Evolutionary conservation across 30 jellyfish, hydroid and myxozoan species (phyloP).

Genomic region (Cassiopea andromeda): DNA sequence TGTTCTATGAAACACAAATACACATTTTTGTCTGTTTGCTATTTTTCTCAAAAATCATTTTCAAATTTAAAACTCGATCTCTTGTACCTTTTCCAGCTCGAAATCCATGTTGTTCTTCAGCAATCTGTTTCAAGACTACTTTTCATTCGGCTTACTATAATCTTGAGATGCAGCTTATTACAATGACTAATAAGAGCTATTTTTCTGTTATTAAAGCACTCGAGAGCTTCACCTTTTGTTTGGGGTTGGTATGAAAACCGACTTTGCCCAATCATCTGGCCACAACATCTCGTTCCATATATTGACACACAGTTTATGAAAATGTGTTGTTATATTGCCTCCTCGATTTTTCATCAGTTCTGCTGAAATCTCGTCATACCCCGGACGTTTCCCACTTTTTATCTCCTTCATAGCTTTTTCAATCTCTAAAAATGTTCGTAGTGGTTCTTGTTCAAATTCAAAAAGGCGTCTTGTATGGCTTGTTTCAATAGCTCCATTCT

Average conservation of each 20-base stretch:
- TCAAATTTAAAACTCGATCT: conserved; percentile 15
- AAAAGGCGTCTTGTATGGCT: neutral
- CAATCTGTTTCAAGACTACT: neutral
- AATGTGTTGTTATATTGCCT: neutral
- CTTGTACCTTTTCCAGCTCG: conserved; percentile 14
- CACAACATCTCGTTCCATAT: neutral
- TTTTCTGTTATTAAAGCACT: conserved; percentile 15
- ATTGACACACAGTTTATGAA: too few relatives aligned
- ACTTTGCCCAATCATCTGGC: conserved; percentile 32
- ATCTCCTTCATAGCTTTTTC: neutral
- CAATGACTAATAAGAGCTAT: conserved; percentile 51
- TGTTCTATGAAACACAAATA: conserved; percentile 9
- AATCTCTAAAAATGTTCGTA: neutral
- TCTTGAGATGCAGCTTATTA: conserved; percentile 30
- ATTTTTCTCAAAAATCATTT: conserved; percentile 1
- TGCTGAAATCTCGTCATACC: neutral
- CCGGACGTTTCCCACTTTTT: neutral
- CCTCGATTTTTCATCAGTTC: neutral
- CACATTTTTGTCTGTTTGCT: neutral
- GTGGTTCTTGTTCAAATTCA: neutral
- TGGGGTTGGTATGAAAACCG: conserved; percentile 27
- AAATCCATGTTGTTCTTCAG: conserved; percentile 29
- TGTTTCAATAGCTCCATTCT: neutral
- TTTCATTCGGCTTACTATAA: neutral
- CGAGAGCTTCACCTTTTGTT: conserved; percentile 2